Conservation (phyloP, 1,140 invertebrate genomes). For the Drosophila kohkoa region DNA sequence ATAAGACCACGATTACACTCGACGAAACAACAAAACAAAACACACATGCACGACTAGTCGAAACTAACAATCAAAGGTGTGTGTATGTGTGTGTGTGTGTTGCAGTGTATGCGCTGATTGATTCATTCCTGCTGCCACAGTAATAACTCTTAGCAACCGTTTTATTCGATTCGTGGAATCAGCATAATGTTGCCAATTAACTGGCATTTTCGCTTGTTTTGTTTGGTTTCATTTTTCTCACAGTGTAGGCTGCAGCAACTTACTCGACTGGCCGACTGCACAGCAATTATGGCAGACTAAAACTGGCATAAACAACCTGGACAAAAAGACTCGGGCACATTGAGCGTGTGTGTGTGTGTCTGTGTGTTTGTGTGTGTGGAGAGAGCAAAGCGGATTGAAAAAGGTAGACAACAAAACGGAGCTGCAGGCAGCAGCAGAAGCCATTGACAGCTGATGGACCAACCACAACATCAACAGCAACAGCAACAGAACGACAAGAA, state of each 20-base stretch:
- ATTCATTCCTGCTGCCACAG: neutral
- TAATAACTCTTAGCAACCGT: constrained; percentile 3
- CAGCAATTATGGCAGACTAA: constrained; percentile 54
- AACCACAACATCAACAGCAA: constrained; percentile 34
- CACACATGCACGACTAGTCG: neutral
- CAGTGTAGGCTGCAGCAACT: constrained; percentile 37
- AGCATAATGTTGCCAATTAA: constrained; percentile 24
- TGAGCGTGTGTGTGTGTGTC: too few relatives aligned
- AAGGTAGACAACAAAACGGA: constrained; percentile 27
- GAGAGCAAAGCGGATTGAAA: constrained; percentile 23
- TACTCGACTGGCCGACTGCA: constrained; percentile 36
- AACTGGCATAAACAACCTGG: constrained; percentile 51
- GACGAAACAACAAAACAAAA: constrained; percentile 1
- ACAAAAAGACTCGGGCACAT: constrained; percentile 32
- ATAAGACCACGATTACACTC: constrained; percentile 29
- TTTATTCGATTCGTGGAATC: constrained; percentile 23
- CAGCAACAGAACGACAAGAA: constrained; percentile 45
- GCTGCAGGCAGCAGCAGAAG: constrained; percentile 48
- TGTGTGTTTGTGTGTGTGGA: constrained; percentile 14
- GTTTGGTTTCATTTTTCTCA: constrained; percentile 12
- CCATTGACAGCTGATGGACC: constrained; percentile 69
- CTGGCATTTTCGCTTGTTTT: neutral
- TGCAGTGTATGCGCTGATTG: neutral
- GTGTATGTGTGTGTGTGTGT: too few relatives aligned
- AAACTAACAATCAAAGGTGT: neutral